Conservation (phyloP, 2,888 invertebrate species). For the Cosmorhoe ocellata region DNA sequence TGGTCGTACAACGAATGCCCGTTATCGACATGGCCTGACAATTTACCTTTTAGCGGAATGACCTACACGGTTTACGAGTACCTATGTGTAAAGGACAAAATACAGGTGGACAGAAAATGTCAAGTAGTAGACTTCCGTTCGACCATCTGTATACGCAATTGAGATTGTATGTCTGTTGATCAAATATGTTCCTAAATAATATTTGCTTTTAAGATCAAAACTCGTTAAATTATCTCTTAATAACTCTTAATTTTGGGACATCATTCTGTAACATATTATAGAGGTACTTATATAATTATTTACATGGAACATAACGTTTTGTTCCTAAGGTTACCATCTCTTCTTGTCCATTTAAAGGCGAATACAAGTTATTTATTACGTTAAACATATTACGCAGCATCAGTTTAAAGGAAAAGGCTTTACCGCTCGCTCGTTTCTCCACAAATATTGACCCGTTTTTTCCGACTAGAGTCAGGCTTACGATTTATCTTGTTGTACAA, state of each 20-base stretch:
- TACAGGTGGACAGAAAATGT: conserved; percentile 27
- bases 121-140: neutral
- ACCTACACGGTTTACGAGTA: conserved; percentile 34
- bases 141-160: too few species aligned
- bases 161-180: too few species aligned
- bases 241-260: too few species aligned
- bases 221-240: too few species aligned
- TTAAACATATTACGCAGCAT: conserved; percentile 32
- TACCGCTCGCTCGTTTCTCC: conserved; percentile 39
- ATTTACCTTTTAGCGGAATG: conserved; percentile 36
- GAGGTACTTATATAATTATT: too few species aligned
- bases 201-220: too few species aligned
- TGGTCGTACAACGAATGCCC: conserved; percentile 37
- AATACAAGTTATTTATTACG: too few species aligned
- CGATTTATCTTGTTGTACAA: conserved; percentile 14
- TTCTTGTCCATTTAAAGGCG: too few species aligned
- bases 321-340: too few species aligned
- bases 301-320: too few species aligned
- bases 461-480: conserved; percentile 30
- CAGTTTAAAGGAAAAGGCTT: conserved; percentile 41
- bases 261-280: too few species aligned
- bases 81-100: conserved; percentile 38
- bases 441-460: conserved; percentile 46
- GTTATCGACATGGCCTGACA: conserved; percentile 20
- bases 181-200: too few species aligned